Conservation (phyloP, 2,113 vertebrate genomes). For the Ceratotherium simum region DNA sequence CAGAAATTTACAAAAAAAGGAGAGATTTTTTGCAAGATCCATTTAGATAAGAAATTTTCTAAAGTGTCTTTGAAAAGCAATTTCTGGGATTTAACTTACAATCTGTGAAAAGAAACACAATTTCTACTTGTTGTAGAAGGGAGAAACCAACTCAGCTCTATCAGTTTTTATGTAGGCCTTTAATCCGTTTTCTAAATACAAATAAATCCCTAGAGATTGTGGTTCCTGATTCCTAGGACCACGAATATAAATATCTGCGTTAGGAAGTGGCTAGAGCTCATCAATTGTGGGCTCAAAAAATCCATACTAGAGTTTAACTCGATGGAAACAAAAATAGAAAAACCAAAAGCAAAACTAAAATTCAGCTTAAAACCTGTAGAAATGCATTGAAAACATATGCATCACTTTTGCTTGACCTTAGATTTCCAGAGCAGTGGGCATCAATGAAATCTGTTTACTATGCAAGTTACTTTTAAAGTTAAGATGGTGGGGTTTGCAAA, state of each 20-base stretch:
- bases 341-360: not conserved
- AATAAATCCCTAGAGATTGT: not conserved
- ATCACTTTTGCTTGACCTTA: not conserved
- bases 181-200: conserved; percentile 15
- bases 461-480: not conserved
- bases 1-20: not conserved
- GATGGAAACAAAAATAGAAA: not conserved
- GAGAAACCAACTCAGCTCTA: not conserved
- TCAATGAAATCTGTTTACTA: not conserved
- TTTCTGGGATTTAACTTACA: not conserved
- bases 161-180: not conserved
- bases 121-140: not conserved
- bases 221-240: not conserved
- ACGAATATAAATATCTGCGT: not conserved
- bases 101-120: not conserved
- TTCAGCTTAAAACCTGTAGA: not conserved
- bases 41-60: not conserved
- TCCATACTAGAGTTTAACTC: not conserved
- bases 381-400: not conserved
- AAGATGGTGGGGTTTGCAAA: not conserved
- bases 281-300: not conserved
- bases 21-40: not conserved
- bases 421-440: not conserved
- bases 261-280: not conserved
- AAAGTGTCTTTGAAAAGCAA: not conserved